Base-by-base conservation (phyloP, 2,113 vertebrate genomes). In the Embiotoca jacksoni region DNA sequence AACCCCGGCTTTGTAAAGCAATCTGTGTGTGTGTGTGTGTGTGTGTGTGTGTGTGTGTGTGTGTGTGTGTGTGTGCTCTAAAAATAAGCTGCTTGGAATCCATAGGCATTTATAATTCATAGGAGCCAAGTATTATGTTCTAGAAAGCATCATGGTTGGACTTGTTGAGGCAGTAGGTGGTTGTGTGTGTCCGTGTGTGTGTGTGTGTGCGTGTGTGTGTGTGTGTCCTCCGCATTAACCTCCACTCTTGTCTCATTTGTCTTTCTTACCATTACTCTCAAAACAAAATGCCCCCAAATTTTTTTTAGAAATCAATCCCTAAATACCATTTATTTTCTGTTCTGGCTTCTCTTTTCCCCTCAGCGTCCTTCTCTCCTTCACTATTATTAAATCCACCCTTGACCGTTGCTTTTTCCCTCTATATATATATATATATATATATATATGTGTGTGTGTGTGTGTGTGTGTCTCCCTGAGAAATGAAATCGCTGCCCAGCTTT, bases 41-140 rank as follows among this genome's bases (percentile, higher is more conserved):
- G 44, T 47, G 33, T 56, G 35, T 54, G 63, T 55, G 16, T 16
- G 31, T 68, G 63, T 13, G 30, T 55, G 30, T 13, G 14, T 1
- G 50, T 35, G 50, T 6, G 57, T 58, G 49, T 44, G 65, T 68
- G 47, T 62, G 55, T 2, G 10, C 23, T 55, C 89, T 88, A 83
- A 80, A 90, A 90, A 87, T 91, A 92, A 76, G 72, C 73, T 4
- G 32, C 68, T 39, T 78, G 56, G 73, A 88, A 85, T 90, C 80
- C 66, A 85, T 66, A 44, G 39, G 60, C 78, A 89, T 92, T 72
- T 89, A 91, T 91, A 82, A 92, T 91, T 90, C 62, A 90, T 83
- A 67, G 59, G 59, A 61, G 74, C 67, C 53, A 81, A 90, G 86
- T 90, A 89, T 92, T 88, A 80, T 81, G 82, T 81, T 92, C 85